Evolutionary conservation across 2,888 invertebrate species (phyloP).

Genomic region (Pollenia griseotomentosa): DNA sequence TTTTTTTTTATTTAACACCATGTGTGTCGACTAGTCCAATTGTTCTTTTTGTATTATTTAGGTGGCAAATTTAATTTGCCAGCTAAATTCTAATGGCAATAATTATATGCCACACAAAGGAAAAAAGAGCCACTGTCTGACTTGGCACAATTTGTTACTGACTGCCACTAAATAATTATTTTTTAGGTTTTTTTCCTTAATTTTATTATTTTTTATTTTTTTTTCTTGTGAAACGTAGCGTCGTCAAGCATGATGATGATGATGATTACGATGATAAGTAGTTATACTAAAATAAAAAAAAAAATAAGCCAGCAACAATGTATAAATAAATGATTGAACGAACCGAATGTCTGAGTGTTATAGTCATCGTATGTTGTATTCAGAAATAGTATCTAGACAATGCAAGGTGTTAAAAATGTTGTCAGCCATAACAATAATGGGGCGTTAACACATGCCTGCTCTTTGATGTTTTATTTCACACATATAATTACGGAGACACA

Average conservation of each 20-base stretch:
- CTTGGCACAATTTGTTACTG: constrained; percentile 49
- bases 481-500: constrained; percentile 71
- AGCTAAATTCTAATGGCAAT: constrained; percentile 72
- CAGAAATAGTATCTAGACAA: constrained; percentile 44
- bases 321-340: constrained; percentile 3
- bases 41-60: constrained; percentile 48
- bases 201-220: not conserved
- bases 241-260: constrained; percentile 37
- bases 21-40: constrained; percentile 54
- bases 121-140: constrained; percentile 35
- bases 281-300: constrained; percentile 5
- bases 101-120: constrained; percentile 63
- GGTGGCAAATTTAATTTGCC: constrained; percentile 70
- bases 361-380: constrained; percentile 24
- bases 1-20: constrained; percentile 52
- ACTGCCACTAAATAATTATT: constrained; percentile 31
- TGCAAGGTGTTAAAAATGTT: constrained; percentile 73
- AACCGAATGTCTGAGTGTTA: constrained; percentile 16
- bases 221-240: constrained; percentile 53
- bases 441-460: constrained; percentile 72
- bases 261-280: constrained; percentile 39
- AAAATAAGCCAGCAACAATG: constrained; percentile 23
- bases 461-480: constrained; percentile 72
- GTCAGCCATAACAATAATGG: constrained; percentile 72
- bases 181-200: constrained; percentile 1